Conservation (phyloP, 2,888 invertebrate genomes). For the Anticlea derivata region DNA sequence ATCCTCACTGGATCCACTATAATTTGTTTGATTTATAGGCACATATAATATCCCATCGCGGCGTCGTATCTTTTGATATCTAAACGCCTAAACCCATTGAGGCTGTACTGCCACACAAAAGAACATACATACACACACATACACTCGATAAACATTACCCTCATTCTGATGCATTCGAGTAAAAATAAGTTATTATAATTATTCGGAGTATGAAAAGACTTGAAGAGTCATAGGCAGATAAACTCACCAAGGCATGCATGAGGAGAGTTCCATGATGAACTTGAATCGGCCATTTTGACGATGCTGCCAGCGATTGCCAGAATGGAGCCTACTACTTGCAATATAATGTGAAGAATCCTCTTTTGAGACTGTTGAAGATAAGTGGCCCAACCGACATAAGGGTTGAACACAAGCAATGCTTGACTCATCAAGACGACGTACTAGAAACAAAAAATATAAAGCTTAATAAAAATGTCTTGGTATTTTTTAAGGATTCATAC, state of each 20-base stretch:
- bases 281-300: conserved; percentile 39
- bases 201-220: background rate
- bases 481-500: no score
- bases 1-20: no score
- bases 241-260: conserved; percentile 57
- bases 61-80: no score
- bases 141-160: no score
- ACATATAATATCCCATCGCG: no score
- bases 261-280: conserved; percentile 25
- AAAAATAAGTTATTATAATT: no score
- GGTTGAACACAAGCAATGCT: conserved; percentile 53
- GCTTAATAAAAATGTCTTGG: no score
- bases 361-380: conserved; percentile 49
- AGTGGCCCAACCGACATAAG: conserved; percentile 52
- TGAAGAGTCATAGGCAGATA: background rate
- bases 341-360: conserved; percentile 47
- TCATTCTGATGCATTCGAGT: no score
- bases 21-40: no score
- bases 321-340: conserved; percentile 57
- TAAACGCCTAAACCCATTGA: no score
- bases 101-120: no score
- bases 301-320: conserved; percentile 54
- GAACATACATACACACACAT: no score
- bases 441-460: conserved; percentile 51
- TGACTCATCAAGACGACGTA: conserved; percentile 62